phyloP scores from a whole-genome alignment of 2,888 invertebrate genomes.

The Limenitis camilla region DNA sequence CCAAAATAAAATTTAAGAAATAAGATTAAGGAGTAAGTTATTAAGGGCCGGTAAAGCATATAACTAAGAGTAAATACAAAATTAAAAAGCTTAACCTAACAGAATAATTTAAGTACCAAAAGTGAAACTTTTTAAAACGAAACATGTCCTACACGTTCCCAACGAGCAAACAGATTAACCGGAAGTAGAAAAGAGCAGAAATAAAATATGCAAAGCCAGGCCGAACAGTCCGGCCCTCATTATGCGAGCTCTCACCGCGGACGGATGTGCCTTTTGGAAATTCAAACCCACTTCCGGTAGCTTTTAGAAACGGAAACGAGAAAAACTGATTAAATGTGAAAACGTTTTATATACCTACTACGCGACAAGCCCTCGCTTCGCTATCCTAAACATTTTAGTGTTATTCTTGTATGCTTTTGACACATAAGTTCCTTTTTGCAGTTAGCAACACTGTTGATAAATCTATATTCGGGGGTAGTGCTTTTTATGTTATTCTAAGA shows the following conservation, averaged over 20 bases:
- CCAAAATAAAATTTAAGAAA: no score
- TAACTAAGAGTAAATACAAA: no score
- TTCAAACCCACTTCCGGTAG: not conserved
- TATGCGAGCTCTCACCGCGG: conserved; percentile 12
- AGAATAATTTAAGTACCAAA: no score
- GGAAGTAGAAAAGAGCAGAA: conserved; percentile 7
- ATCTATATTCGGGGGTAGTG: no score
- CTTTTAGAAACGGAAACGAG: not conserved
- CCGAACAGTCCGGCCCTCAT: conserved; percentile 8
- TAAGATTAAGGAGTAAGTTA: no score
- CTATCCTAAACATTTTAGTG: no score
- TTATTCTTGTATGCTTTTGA: no score
- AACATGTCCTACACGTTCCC: not conserved
- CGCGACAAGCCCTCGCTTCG: not conserved
- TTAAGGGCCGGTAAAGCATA: no score
- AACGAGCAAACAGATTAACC: conserved; percentile 12
- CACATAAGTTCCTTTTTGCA: no score
- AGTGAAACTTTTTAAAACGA: not conserved
- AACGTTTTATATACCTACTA: not conserved
- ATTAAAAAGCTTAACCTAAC: no score
- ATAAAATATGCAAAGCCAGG: conserved; percentile 17
- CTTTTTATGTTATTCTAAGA: no score
- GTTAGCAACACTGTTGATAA: no score
- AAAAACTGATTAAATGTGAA: not conserved
- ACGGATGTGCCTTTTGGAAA: conserved; percentile 7